A percentile compares a stretch with the other conserved stretches of the same genome.
phyloP scores from a whole-genome alignment of 2,113 vertebrate genomes.

The Plectropomus leopardus region DNA sequence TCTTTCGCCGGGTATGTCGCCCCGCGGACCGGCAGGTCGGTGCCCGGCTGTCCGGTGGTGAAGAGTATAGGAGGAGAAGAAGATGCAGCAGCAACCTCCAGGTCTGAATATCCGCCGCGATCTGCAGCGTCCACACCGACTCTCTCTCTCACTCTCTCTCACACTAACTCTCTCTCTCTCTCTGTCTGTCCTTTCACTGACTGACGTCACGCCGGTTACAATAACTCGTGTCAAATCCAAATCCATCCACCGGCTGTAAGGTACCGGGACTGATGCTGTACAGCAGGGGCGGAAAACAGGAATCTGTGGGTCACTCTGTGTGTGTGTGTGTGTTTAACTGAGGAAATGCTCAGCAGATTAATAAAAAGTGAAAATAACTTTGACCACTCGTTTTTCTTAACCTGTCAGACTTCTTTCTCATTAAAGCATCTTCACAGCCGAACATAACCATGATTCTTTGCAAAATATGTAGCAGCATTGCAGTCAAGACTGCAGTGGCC shows the following conservation, averaged over 20 bases:
- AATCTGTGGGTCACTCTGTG: conserved; percentile 1
- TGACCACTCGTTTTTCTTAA: too few relatives aligned
- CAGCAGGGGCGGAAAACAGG: background rate
- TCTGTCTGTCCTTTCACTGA: conserved; percentile 1
- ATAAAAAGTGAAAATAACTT: too few relatives aligned
- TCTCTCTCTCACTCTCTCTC: conserved; percentile 7
- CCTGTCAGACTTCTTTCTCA: too few relatives aligned
- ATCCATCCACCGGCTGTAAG: conserved; percentile 7
- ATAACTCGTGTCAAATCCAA: conserved; percentile 14
- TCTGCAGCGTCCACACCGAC: conserved; percentile 18
- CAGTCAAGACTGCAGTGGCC: too few relatives aligned
- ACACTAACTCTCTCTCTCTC: background rate
- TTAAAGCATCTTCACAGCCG: too few relatives aligned
- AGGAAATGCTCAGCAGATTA: background rate
- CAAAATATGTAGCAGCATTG: too few relatives aligned
- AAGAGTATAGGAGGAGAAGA: conserved; percentile 7
- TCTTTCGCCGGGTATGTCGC: background rate
- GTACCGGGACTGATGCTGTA: background rate
- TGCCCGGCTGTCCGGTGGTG: background rate
- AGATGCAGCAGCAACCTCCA: conserved; percentile 25
- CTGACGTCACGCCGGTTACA: conserved; percentile 60
- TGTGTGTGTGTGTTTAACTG: conserved; percentile 6
- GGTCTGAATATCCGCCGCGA: conserved; percentile 33
- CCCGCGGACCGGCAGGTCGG: background rate
- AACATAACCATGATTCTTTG: too few relatives aligned